Conservation (phyloP, 2,797 vertebrate genomes). For the Protosalanx chinensis region DNA sequence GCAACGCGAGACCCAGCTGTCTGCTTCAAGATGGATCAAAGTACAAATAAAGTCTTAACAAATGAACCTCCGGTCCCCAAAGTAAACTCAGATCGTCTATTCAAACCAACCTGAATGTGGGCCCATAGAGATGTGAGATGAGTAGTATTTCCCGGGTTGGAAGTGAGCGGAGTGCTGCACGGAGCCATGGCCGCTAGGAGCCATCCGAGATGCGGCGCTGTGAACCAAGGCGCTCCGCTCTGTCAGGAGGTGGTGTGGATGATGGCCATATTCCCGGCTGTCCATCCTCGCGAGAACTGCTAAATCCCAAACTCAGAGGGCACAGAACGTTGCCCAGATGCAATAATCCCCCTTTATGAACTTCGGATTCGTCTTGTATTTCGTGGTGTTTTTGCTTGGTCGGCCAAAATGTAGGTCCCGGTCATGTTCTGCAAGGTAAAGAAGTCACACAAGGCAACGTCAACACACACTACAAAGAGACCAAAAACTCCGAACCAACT, state of each 20-base stretch:
- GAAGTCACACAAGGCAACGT: conserved; percentile 59
- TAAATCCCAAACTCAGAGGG: conserved; percentile 76
- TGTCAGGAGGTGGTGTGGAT: conserved; percentile 88
- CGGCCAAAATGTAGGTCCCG: conserved; percentile 66
- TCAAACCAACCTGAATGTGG: conserved; percentile 87
- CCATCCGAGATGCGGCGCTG: conserved; percentile 81
- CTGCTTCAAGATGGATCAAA: conserved; percentile 14
- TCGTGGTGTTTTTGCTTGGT: conserved; percentile 67
- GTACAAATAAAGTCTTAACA: not conserved
- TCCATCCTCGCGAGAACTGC: conserved; percentile 82
- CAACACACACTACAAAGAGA: conserved; percentile 60
- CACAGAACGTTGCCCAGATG: conserved; percentile 67
- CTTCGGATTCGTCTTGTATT: conserved; percentile 70
- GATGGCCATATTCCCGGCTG: conserved; percentile 92
- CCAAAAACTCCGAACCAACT: conserved; percentile 18
- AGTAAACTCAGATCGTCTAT: not conserved
- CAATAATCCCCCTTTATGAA: conserved; percentile 80
- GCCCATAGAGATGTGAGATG: conserved; percentile 89
- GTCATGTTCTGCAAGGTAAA: conserved; percentile 73
- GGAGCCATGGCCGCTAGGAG: conserved; percentile 77
- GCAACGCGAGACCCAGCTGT: not conserved
- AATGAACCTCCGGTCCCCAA: not conserved
- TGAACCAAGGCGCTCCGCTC: conserved; percentile 87
- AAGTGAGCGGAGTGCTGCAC: conserved; percentile 86
- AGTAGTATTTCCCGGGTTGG: conserved; percentile 90